Evolutionary conservation across 2,113 vertebrate genomes (phyloP).

Genomic region (Chaenogobius annularis): DNA sequence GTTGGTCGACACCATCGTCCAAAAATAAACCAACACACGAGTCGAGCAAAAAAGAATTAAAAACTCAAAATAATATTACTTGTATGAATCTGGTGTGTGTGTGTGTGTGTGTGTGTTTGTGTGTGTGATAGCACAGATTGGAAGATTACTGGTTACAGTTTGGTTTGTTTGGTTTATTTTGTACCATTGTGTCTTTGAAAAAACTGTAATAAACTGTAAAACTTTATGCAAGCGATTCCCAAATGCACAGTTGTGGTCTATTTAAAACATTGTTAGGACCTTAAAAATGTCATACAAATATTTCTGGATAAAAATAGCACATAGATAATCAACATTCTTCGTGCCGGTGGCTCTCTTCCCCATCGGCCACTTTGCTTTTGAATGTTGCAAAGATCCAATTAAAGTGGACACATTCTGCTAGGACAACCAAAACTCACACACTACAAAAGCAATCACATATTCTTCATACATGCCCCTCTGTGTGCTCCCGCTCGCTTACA

Average conservation of each 20-base stretch:
- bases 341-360: neutral
- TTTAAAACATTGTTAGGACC: slow-evolving; percentile 15
- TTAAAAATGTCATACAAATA: slow-evolving; percentile 19
- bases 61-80: too few species aligned
- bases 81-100: too few species aligned
- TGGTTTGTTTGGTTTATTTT: too few species aligned
- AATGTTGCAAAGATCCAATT: slow-evolving; percentile 70
- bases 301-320: slow-evolving; percentile 9
- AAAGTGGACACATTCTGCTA: slow-evolving; percentile 56
- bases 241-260: neutral
- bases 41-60: too few species aligned
- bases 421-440: slow-evolving; percentile 42
- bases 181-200: too few species aligned
- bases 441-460: slow-evolving; percentile 61
- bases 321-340: slow-evolving; percentile 5
- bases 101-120: too few species aligned
- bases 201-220: neutral
- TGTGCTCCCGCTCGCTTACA: slow-evolving; percentile 45
- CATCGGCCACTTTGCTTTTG: slow-evolving; percentile 31
- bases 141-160: too few species aligned
- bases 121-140: too few species aligned
- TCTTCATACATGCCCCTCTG: slow-evolving; percentile 63
- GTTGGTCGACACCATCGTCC: too few species aligned
- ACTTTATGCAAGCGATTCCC: neutral
- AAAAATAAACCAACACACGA: too few species aligned